phyloP scores from a whole-genome alignment of 2,113 vertebrate species.

The Panthera uncia region DNA sequence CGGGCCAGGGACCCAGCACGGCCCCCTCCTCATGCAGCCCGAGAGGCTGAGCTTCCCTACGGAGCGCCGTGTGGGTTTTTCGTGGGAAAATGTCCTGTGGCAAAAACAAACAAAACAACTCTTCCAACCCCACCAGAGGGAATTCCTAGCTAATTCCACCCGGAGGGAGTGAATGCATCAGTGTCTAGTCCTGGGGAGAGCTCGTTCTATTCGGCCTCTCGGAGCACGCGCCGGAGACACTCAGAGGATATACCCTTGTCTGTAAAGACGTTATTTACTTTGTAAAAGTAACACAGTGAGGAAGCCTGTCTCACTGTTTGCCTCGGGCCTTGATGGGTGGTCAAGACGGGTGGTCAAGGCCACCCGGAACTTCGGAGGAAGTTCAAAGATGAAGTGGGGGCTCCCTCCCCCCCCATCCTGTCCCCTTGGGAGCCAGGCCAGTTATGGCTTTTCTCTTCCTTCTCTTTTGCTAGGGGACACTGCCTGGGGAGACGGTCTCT shows the following conservation, averaged over 20 bases:
- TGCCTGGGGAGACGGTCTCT: background rate
- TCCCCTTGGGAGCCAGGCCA: background rate
- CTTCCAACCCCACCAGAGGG: fast-evolving
- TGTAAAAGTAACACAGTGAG: background rate
- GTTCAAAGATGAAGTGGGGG: background rate
- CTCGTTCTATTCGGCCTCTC: background rate
- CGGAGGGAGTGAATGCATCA: background rate
- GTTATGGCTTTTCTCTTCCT: background rate
- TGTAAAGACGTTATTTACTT: background rate
- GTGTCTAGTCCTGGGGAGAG: background rate
- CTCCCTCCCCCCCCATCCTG: too few relatives aligned
- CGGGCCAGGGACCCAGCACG: background rate
- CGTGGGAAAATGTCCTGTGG: background rate
- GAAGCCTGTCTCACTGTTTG: background rate
- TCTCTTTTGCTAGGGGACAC: background rate
- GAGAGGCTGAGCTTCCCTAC: background rate
- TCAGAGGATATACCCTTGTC: background rate
- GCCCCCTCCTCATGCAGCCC: background rate
- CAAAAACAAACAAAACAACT: background rate
- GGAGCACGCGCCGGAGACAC: too few relatives aligned
- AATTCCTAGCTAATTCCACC: background rate
- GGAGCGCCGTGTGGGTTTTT: fast-evolving
- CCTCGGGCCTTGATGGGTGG: background rate
- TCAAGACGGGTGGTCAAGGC: background rate
- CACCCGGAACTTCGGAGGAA: background rate